Base-by-base conservation (phyloP, 2,113 vertebrate genomes). In the Epinephelus cyanopodus region DNA sequence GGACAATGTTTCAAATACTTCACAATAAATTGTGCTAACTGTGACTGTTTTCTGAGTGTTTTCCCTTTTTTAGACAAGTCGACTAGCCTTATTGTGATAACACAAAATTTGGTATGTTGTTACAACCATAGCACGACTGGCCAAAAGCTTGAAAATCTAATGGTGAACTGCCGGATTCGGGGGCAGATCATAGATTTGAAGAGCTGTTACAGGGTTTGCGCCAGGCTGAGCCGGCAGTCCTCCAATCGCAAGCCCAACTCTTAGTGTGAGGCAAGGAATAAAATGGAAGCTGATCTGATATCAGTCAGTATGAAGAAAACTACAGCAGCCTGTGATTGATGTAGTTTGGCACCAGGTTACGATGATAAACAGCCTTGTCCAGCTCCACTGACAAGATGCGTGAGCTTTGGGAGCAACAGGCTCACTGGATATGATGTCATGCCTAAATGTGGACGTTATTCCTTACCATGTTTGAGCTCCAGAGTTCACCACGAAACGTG, bases 361-460 rank as follows among this genome's bases (percentile, higher is more conserved):
- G 25, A 39, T 57, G 78, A 67, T 25, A 13, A 68, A 73, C 48
- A 13, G 37, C 61, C 50, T n/a, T 27, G 45, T 77, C 14, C 11
- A 56, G 39, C 61, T 71, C 23, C 27, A 21, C 42, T 37, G 61
- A 87, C 42, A 61, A 7, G 70, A 52, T 6, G n/a, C 23, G 29
- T 25, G 48, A 48, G 56, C 57, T 72, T 11, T 57, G 3, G 18
- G 33, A 70, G 74, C 66, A 80, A 0, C 45, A 47, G 42, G 71
- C n/a, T 11, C 2, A 3, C 39, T 45, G 56, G 29, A 66, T 33
- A 23, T 87, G 83, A 92, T 66, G 84, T 90, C 90, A 87, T 47
- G 29, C 75, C 87, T 92, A 91, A 91, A 91, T 83, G 82, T 54
- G 84, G 87, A 79, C n/a, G 75, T 90, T 76, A 78, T 85, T 87